phyloP scores from a whole-genome alignment of 2,888 invertebrate genomes.

The Pterostichus niger region DNA sequence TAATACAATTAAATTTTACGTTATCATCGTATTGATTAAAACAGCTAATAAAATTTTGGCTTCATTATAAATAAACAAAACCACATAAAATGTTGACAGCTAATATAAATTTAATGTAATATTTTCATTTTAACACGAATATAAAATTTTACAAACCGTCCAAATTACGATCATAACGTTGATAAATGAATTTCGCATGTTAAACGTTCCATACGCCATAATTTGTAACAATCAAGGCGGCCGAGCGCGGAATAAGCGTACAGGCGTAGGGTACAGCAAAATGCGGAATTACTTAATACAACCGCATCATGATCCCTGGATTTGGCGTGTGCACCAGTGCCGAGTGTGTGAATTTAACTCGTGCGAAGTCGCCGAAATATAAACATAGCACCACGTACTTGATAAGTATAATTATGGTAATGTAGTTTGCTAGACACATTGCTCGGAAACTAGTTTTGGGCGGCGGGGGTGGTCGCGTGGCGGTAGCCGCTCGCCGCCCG shows the following conservation, averaged over 20 bases:
- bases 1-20: slow-evolving; percentile 31
- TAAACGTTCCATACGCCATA: slow-evolving; percentile 38
- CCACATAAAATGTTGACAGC: slow-evolving; percentile 25
- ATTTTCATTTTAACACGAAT: slow-evolving; percentile 38
- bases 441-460: slow-evolving; percentile 53
- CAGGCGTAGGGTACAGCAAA: background rate
- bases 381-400: slow-evolving; percentile 50
- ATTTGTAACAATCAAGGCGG: slow-evolving; percentile 50
- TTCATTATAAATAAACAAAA: slow-evolving; percentile 28
- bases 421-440: slow-evolving; percentile 64
- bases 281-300: slow-evolving; percentile 31
- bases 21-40: slow-evolving; percentile 37
- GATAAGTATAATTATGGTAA: slow-evolving; percentile 64
- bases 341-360: background rate
- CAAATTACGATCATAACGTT: slow-evolving; percentile 41
- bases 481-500: slow-evolving; percentile 7
- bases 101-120: slow-evolving; percentile 47
- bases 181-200: slow-evolving; percentile 50
- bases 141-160: slow-evolving; percentile 40
- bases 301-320: slow-evolving; percentile 40
- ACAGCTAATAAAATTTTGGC: slow-evolving; percentile 32
- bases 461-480: background rate
- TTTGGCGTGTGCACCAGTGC: background rate
- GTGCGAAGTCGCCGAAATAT: slow-evolving; percentile 35
- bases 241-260: background rate